Evolutionary conservation across 2,888 invertebrate genomes (phyloP).

Genomic region (Thereva unica): DNA sequence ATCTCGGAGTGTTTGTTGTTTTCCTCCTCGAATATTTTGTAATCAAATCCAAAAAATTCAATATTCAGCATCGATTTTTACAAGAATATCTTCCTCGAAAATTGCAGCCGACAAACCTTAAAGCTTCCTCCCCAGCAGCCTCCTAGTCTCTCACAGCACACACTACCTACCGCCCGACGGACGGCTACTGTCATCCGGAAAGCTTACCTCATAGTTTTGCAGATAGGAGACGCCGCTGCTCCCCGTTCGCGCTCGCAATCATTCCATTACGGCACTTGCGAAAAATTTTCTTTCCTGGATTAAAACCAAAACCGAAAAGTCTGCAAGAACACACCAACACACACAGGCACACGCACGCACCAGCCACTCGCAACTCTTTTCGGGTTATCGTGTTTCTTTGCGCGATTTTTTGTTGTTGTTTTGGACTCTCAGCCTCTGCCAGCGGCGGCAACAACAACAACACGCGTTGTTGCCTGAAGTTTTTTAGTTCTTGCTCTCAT

Average conservation of each 20-base stretch:
- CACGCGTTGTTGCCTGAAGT: background rate
- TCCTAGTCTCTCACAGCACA: too few species aligned
- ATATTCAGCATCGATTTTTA: too few species aligned
- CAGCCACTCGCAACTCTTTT: background rate
- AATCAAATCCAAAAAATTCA: too few species aligned
- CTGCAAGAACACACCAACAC: background rate
- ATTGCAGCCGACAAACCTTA: too few species aligned
- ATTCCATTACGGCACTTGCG: background rate
- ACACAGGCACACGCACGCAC: background rate
- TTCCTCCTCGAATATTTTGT: too few species aligned
- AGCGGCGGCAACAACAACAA: background rate
- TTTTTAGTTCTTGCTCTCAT: conserved; percentile 37
- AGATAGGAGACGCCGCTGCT: background rate
- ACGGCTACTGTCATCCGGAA: too few species aligned
- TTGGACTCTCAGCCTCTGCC: conserved; percentile 9
- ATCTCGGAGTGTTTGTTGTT: too few species aligned
- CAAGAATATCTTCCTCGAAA: too few species aligned
- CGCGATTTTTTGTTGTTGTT: conserved; percentile 3
- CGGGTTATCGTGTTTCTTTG: conserved; percentile 16
- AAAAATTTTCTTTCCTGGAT: conserved; percentile 21
- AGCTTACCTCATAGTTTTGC: too few species aligned
- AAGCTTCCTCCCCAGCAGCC: too few species aligned
- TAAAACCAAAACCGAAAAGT: background rate
- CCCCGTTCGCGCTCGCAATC: background rate
- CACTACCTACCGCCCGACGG: too few species aligned